Base-by-base conservation (phyloP, 2,113 vertebrate species). In the Antigone vipio region DNA sequence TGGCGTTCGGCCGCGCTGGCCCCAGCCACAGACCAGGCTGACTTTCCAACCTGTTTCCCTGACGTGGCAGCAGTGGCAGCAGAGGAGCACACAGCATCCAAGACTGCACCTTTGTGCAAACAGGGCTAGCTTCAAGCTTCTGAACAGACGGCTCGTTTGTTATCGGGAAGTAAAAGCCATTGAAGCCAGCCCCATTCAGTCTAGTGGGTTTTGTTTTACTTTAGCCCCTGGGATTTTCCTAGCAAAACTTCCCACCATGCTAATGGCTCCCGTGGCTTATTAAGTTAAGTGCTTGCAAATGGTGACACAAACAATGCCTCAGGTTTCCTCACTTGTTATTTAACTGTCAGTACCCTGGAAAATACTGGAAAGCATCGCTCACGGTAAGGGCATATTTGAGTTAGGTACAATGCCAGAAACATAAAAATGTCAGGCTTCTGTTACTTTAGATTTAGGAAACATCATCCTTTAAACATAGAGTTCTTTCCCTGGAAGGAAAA, bases 201-300 rank as follows among this genome's bases (percentile, higher is more conserved):
- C 47, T 21, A 47, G 45, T 3, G 26, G 45, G 58, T 42, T 95
- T 84, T 84, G 52, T 76, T 79, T 94, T 72, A 67, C 30, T 90
- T 75, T 47, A 84, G 67, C 62, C 62, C 20, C 77, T 71, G 77
- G 77, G 73, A 87, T 87, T 72, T 90, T 94, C 80, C 80, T 76
- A 78, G 56, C 21, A 78, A 78, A 95, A 89, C 40, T 67, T 87
- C 34, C 56, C 60, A 53, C 35, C 69, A 53, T 10, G 34, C 49
- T 82, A 78, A 82, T 17, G 40, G 71, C 30, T 89, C 60, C 85
- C 52, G 44, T 4, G 45, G 49, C 30, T 78, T 81, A 92, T 63
- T 84, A 89, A 71, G n/a, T 75, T 64, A 89, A 85, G 26, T 40
- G 47, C 35, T 89, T 94, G 47, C 56, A 95, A 94, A 94, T 40